Base-by-base conservation (phyloP, 2,888 invertebrate species). In the Heliconius ismenius region DNA sequence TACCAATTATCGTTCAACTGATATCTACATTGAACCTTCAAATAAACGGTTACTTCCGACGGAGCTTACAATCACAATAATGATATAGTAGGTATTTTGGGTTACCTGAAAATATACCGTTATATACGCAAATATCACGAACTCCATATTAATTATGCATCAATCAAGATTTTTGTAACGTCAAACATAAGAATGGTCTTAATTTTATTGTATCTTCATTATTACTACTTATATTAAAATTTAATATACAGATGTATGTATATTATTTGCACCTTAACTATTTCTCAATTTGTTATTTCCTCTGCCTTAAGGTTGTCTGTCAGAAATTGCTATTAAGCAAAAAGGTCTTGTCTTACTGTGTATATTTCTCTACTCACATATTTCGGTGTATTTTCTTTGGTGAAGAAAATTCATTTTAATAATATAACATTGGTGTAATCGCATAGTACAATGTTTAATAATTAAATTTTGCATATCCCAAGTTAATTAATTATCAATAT, bases 1-100 rank as follows among this genome's bases (percentile, higher is more conserved):
- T 89, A 88, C 87, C 90, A 93, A 93, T 94, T 94, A 94, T 84
- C 93, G 91, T 90, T 82, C 80, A 73, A 76, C 81, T 84, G 90
- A 91, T 90, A 92, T 90, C 88, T 85, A 85, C 88, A 88, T 87
- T 85, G 85, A 84, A 85, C 82, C 83, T 82, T 83, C 82, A 77
- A 81, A 83, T 85, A 88, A 90, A 86, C 85, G 85, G 84, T 87
- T 86, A 88, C 88, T 89, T 91, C 89, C 88, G 86, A 83, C 77
- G 32, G 73, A 79, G 67, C 64, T 64, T n/a, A 76, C 72, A 70
- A 64, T 64, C 60, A 76, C 63, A 76, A 76, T 76, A 76, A 76
- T 76, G 60, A 60, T 32, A 39, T 72, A 24, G 26, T 54, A 21
- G 49, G 26, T 65, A 72, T 67, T 15, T 67, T n/a, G 24, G n/a